Base-by-base conservation (phyloP, 1,140 invertebrate genomes). In the Heliconius himera region DNA sequence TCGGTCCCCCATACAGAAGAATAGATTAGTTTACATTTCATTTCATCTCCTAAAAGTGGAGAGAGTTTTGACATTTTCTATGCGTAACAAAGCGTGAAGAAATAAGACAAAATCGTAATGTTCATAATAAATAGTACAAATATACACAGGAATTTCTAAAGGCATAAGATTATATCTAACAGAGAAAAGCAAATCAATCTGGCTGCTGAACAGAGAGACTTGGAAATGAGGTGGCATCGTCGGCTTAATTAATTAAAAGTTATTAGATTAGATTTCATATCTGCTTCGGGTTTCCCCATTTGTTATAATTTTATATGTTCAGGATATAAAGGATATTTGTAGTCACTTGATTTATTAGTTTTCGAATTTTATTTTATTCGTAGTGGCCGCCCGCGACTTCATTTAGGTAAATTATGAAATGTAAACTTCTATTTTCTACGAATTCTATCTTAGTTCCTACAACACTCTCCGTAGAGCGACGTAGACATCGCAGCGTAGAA, bases 221-320 rank as follows among this genome's bases (percentile, higher is more conserved):
- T 56, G 33, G 36, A 60, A 75, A 75, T 75, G 54, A 75, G 54
- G 13, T 36, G 74, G 33, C 54, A 74, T 75, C n/a, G 33, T 38
- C 74, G 74, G 8, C 46, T 75, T 75, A 74, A 74, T 74, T 74
- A 74, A 66, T 66, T 66, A 26, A 29, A 74, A 74, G 13, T 74
- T 33, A 74, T 74, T n/a, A n/a, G n/a, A n/a, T n/a, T n/a, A n/a
- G 51, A 74, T 66, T 74, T 66, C 13, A 60, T 66, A 66, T 56
- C 20, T 26, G 56, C 22, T 22, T 11, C 1, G 56, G 33, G 56
- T 13, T 66, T 26, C 22, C 22, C 9, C 22, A 13, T 29, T 16
- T 66, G 22, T 66, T 66, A 13, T 66, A 11, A 26, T 66, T 66
- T 66, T 66, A 60, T 60, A 60, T 26, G n/a, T 29, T 66, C 11